phyloP scores from a whole-genome alignment of 1,140 invertebrate genomes.

The Drosophila sturtevanti region DNA sequence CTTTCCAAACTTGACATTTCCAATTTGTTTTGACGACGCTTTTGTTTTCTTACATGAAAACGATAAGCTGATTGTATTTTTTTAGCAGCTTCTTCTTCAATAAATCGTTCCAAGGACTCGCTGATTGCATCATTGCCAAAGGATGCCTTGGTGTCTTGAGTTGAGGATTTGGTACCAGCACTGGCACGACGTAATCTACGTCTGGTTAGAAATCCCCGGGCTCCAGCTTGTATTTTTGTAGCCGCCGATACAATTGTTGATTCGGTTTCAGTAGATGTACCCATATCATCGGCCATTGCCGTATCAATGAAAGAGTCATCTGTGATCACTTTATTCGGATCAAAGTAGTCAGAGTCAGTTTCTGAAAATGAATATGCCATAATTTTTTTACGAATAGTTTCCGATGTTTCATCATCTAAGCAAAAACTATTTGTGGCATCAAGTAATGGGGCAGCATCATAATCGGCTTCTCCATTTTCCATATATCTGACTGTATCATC shows the following conservation, averaged over 20 bases:
- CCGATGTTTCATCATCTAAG: conserved; percentile 72
- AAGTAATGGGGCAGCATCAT: conserved; percentile 11
- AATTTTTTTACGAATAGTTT: conserved; percentile 78
- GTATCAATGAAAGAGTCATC: conserved; percentile 76
- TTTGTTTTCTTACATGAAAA: conserved; percentile 41
- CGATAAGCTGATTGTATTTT: conserved; percentile 65
- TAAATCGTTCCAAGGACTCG: conserved; percentile 75
- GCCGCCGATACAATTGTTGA: conserved; percentile 78
- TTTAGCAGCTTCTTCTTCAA: conserved; percentile 71
- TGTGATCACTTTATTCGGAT: conserved; percentile 34
- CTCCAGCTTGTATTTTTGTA: conserved; percentile 75
- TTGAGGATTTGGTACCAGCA: conserved; percentile 65
- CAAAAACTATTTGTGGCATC: conserved; percentile 55
- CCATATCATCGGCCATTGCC: conserved; percentile 65
- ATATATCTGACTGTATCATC: conserved; percentile 51
- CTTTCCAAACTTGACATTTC: conserved; percentile 53
- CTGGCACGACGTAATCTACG: conserved; percentile 65
- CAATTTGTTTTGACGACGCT: conserved; percentile 17
- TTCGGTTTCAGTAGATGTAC: conserved; percentile 79
- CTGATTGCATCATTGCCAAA: conserved; percentile 80
- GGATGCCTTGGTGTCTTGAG: conserved; percentile 63
- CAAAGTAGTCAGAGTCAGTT: conserved; percentile 70
- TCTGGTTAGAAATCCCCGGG: conserved; percentile 64
- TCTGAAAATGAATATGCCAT: conserved; percentile 78
- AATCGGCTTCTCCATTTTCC: conserved; percentile 16